Evolutionary conservation across 2,113 vertebrate genomes (phyloP).

Genomic region (Forbesichthys papilliferus): DNA sequence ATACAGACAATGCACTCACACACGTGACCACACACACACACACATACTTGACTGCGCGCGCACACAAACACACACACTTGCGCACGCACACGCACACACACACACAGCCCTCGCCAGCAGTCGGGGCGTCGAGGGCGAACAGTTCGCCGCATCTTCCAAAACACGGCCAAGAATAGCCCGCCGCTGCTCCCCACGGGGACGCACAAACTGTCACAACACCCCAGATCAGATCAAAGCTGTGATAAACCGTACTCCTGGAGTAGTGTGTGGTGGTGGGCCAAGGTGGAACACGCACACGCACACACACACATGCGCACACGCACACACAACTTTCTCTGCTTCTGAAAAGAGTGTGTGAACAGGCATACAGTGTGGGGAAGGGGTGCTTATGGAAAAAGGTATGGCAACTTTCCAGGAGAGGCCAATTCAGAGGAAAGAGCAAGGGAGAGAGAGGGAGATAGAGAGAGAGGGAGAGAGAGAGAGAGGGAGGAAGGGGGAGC

Average conservation of each 20-base stretch:
- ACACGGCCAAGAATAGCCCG: slow-evolving; percentile 53
- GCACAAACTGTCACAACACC: slow-evolving; percentile 65
- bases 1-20: slow-evolving; percentile 14
- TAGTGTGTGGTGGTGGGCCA: not conserved
- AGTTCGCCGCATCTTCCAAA: slow-evolving; percentile 42
- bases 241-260: slow-evolving; percentile 42
- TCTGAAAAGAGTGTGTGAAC: no score
- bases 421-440: not conserved
- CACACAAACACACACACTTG: slow-evolving; percentile 11
- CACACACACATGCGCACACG: not conserved
- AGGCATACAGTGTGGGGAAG: not conserved
- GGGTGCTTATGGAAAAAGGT: slow-evolving; percentile 49
- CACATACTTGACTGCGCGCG: not conserved
- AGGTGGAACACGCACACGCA: not conserved
- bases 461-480: not conserved
- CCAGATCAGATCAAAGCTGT: slow-evolving; percentile 53
- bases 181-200: slow-evolving; percentile 33
- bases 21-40: slow-evolving; percentile 3
- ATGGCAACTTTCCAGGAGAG: slow-evolving; percentile 40
- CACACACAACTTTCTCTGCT: no score
- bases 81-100: slow-evolving; percentile 7
- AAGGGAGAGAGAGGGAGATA: not conserved
- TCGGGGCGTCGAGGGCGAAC: slow-evolving; percentile 50
- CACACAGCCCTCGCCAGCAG: slow-evolving; percentile 27
- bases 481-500: not conserved